These are phyloP conservation scores for Acinonyx jubatus DNA, from an alignment of 2,113 vertebrate species.

Conservation along the genomic window DNA sequence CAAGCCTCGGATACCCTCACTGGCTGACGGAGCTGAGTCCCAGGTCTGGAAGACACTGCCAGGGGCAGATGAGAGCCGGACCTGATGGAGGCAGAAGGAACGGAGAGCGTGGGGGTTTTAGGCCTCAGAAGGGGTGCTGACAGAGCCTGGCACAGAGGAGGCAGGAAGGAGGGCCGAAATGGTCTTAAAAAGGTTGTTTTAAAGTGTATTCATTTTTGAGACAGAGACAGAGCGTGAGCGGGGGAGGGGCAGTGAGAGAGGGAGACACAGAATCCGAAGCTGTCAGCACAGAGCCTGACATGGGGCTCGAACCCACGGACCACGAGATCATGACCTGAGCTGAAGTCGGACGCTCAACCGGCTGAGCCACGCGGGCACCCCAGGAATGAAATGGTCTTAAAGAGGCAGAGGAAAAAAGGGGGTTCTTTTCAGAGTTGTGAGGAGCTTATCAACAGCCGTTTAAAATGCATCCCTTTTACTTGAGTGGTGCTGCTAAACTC, in stretches of 20 bases:
- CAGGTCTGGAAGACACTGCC: neutral
- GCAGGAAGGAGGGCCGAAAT: neutral
- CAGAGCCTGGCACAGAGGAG: neutral
- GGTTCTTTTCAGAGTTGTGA: neutral
- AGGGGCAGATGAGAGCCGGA: neutral
- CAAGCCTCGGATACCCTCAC: neutral
- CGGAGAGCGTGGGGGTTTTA: accelerated
- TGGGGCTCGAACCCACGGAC: too few species aligned
- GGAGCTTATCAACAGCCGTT: neutral
- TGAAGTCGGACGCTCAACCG: too few species aligned
- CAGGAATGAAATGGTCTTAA: neutral
- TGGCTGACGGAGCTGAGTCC: neutral
- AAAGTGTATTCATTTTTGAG: too few species aligned
- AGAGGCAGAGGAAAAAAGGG: neutral
- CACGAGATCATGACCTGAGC: too few species aligned
- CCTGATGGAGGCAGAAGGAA: neutral
- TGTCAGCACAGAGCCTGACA: too few species aligned
- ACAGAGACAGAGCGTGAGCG: too few species aligned
- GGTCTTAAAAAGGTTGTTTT: neutral
- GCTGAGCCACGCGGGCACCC: too few species aligned
- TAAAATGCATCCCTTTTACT: neutral
- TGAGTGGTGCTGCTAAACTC: neutral
- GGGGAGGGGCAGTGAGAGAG: too few species aligned
- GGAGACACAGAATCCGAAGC: too few species aligned
- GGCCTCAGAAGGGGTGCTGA: neutral